phyloP scores from a whole-genome alignment of 1,140 invertebrate genomes.

The Linepithema humile region DNA sequence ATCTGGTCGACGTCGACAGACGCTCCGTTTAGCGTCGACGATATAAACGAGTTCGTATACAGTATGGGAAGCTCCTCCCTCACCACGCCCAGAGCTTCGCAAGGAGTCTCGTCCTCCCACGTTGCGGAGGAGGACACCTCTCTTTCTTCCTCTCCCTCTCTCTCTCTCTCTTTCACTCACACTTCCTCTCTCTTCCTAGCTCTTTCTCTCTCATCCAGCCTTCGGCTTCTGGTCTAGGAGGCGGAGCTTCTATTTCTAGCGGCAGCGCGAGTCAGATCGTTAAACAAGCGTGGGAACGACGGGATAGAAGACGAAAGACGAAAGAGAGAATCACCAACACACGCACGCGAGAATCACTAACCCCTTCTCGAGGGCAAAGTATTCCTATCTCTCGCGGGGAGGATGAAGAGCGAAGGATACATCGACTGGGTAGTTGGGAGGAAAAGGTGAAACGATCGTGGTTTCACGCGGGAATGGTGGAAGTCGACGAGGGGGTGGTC shows the following conservation, averaged over 20 bases:
- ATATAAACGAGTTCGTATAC: slow-evolving; percentile 73
- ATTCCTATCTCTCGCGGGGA: neutral
- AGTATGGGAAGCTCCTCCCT: slow-evolving; percentile 78
- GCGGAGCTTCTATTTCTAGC: slow-evolving; percentile 83
- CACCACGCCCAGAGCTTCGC: slow-evolving; percentile 77
- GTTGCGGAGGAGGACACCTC: slow-evolving; percentile 62
- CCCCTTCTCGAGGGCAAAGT: neutral
- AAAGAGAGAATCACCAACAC: slow-evolving; percentile 30
- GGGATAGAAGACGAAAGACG: slow-evolving; percentile 21
- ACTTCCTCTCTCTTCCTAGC: neutral
- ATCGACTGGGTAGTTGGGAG: slow-evolving; percentile 8
- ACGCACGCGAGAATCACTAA: slow-evolving; percentile 8
- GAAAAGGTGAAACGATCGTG: slow-evolving; percentile 30
- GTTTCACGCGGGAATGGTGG: neutral
- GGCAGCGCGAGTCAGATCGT: slow-evolving; percentile 67
- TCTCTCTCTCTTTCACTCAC: too few relatives aligned
- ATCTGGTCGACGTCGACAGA: slow-evolving; percentile 65
- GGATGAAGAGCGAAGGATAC: slow-evolving; percentile 29
- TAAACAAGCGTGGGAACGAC: slow-evolving; percentile 54
- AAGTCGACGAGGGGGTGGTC: neutral
- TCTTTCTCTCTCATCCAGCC: slow-evolving; percentile 45
- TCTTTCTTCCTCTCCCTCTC: slow-evolving; percentile 41
- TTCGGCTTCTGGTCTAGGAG: slow-evolving; percentile 76
- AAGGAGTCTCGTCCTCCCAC: slow-evolving; percentile 62
- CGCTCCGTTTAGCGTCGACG: slow-evolving; percentile 55